Evolutionary conservation across 2,888 invertebrate genomes (phyloP).

Genomic region (Acanthococcus lagerstroemiae): DNA sequence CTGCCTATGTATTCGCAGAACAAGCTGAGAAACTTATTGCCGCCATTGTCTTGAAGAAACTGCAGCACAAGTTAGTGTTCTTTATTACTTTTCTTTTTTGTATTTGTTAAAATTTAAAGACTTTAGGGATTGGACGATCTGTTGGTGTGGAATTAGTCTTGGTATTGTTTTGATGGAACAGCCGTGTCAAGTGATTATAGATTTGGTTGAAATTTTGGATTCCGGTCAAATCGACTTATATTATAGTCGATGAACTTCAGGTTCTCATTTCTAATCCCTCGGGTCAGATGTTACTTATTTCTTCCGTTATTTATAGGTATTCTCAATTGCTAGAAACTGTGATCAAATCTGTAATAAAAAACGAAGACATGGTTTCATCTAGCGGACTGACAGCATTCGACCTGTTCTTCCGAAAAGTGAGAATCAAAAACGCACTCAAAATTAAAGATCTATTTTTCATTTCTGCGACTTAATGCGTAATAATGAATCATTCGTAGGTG

Average conservation of each 20-base stretch:
- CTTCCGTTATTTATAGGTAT: not conserved
- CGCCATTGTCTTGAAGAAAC: conserved; percentile 56
- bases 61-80: conserved; percentile 47
- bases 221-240: too few species aligned
- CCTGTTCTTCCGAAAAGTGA: conserved; percentile 50
- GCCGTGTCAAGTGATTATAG: too few species aligned
- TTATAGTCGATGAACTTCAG: too few species aligned
- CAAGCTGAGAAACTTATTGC: conserved; percentile 71
- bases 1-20: conserved; percentile 53
- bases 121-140: too few species aligned
- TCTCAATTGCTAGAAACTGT: conserved; percentile 45
- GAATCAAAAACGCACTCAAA: not conserved
- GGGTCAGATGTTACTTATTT: not conserved
- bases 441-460: not conserved
- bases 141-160: too few species aligned
- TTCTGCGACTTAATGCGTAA: not conserved
- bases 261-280: too few species aligned
- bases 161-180: too few species aligned
- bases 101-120: too few species aligned
- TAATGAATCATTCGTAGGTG: conserved; percentile 1
- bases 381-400: conserved; percentile 58
- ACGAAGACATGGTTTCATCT: conserved; percentile 43
- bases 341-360: conserved; percentile 47
- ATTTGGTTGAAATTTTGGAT: not conserved
- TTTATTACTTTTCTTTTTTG: too few species aligned